Base-by-base conservation (phyloP, 2,113 vertebrate genomes). In the Leuciscus idus region DNA sequence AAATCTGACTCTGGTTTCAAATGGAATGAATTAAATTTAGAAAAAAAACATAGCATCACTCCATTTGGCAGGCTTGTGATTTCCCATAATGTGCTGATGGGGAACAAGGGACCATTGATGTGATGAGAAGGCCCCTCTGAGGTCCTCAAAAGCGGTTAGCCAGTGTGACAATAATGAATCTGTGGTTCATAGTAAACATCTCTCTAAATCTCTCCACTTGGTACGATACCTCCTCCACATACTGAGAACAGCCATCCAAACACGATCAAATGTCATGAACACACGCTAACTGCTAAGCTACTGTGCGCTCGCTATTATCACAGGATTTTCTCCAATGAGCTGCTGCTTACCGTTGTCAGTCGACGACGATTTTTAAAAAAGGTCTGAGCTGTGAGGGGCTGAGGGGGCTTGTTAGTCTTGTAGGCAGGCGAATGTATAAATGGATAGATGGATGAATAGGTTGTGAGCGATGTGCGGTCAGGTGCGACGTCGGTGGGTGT, bases 321-420 rank as follows among this genome's bases (percentile, higher is more conserved):
- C 26, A n/a, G 13, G 12, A 74, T 57, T 6, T 0, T 39, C 28
- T 39, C 21, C n/a, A 28, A 4, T 48, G 4, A 57, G 12, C 28
- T n/a, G 19, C 30, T 84, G 82, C 82, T 84, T 84, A 84, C 82
- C 82, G 82, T 59, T 73, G 66, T 73, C 52, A 59, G 50, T 59
- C 50, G 81, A 50, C 50, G 82, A 55, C 13, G 66, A 19, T 33
- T 73, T 84, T 23, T 26, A 11, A 17, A 50, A 33, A 55, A 83
- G 30, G 46, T 72, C 64, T 72, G 26, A 43, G 6, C 21, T 57
- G 23, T 84, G 68, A 68, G 26, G 28, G 81, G 9, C 21, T 33
- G 9, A 0, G 1, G 39, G 28, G 48, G 13, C n/a, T 36, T 57
- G 48, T 73, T 33, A 33, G 33, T 43, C 19, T 36, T 73, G 30